These are phyloP conservation scores for Rhagonycha lutea DNA, from an alignment of 2,888 invertebrate species.

Conservation along the genomic window DNA sequence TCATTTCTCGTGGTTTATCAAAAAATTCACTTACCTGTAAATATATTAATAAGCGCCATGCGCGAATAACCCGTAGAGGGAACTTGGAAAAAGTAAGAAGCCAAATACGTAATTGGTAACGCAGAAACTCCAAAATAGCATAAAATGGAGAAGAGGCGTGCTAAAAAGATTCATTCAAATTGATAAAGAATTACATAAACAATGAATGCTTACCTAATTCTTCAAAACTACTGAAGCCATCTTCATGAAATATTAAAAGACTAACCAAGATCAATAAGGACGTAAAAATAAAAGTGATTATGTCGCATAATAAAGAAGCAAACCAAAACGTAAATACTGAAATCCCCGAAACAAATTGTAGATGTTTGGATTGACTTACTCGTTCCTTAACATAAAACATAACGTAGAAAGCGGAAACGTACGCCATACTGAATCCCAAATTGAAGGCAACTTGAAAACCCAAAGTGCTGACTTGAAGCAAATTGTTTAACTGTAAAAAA, in stretches of 20 bases:
- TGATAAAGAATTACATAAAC: slow-evolving; percentile 3
- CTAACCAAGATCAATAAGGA: slow-evolving; percentile 62
- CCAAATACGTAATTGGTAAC: slow-evolving; percentile 72
- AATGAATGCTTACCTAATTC: slow-evolving; percentile 62
- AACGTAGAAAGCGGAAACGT: slow-evolving; percentile 67
- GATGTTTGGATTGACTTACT: slow-evolving; percentile 67
- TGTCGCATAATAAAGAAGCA: slow-evolving; percentile 62
- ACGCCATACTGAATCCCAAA: slow-evolving; percentile 73
- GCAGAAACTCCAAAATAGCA: slow-evolving; percentile 72
- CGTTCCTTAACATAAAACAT: slow-evolving; percentile 69
- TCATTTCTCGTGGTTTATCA: no score
- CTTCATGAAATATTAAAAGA: slow-evolving; percentile 66
- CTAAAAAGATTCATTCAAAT: slow-evolving; percentile 52
- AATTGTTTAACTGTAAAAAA: slow-evolving; percentile 42
- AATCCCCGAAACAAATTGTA: slow-evolving; percentile 75
- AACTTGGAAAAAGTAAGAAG: slow-evolving; percentile 68
- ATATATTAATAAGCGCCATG: slow-evolving; percentile 71
- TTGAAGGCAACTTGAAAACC: slow-evolving; percentile 67
- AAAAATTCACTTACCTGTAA: slow-evolving; percentile 64
- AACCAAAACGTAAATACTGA: slow-evolving; percentile 70
- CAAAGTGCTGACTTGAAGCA: slow-evolving; percentile 49
- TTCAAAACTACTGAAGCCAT: slow-evolving; percentile 59
- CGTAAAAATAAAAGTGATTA: slow-evolving; percentile 64
- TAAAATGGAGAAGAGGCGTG: slow-evolving; percentile 64
- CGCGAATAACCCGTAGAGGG: slow-evolving; percentile 73